These are phyloP conservation scores for Suricata suricatta DNA, from an alignment of 2,113 vertebrate genomes.

Conservation along the genomic window DNA sequence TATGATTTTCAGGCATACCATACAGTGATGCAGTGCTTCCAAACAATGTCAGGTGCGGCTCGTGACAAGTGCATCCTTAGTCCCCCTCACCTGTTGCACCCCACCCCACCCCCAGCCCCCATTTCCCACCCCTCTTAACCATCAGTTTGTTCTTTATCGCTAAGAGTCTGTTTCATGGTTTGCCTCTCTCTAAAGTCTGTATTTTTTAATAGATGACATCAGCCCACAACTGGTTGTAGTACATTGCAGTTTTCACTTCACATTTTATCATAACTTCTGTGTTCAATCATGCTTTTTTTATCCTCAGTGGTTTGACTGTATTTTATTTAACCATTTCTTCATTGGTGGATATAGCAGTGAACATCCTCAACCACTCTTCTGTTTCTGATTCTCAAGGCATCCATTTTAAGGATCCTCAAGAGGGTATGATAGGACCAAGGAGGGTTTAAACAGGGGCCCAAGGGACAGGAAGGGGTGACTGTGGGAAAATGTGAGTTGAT, in stretches of 20 bases:
- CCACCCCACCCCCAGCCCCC: neutral
- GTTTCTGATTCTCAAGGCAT: neutral
- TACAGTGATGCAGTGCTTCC: neutral
- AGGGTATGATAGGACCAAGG: neutral
- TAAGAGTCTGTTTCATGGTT: neutral
- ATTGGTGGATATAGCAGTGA: neutral
- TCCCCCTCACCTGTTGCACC: neutral
- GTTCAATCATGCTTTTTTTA: neutral
- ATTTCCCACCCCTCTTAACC: neutral
- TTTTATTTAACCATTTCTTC: neutral
- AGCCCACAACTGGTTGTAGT: neutral
- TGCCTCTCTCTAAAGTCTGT: neutral
- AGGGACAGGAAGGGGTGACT: neutral
- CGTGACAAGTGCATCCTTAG: neutral
- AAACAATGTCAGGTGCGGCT: neutral
- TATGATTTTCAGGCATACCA: neutral
- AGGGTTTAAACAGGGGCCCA: neutral
- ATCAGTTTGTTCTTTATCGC: neutral
- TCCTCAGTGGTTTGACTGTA: neutral
- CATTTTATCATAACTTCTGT: neutral
- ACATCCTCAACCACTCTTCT: neutral
- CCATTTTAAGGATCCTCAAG: neutral
- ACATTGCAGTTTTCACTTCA: constrained; percentile 15
- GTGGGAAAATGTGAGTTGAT: neutral
- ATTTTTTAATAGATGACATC: neutral